Percentiles rank a stretch among this genome's conserved stretches.
Evolutionary conservation across 1,140 invertebrate genomes (phyloP).

Genomic region (Aphidius gifuensis): DNA sequence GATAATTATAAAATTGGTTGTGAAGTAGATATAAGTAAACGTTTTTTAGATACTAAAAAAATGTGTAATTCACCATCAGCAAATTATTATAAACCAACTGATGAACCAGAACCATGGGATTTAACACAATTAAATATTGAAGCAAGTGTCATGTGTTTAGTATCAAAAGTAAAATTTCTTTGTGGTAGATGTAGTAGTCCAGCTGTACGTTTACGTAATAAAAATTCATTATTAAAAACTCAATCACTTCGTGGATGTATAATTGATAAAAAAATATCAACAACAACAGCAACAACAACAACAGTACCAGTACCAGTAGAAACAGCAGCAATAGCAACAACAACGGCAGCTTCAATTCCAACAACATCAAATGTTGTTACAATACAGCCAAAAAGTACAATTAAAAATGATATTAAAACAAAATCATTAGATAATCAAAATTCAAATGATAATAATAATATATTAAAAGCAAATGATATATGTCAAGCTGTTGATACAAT

Average conservation of each 20-base stretch:
- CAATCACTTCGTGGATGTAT: constrained; percentile 46
- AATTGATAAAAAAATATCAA: constrained; percentile 31
- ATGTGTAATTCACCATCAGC: constrained; percentile 76
- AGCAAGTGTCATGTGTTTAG: constrained; percentile 82
- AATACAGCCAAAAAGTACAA: constrained; percentile 48
- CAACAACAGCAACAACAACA: too few relatives aligned
- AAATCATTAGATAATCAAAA: constrained; percentile 43
- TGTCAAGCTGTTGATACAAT: constrained; percentile 54
- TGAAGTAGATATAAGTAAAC: constrained; percentile 42
- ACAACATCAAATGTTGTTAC: constrained; percentile 42
- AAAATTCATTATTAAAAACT: constrained; percentile 46
- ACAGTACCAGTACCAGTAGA: too few relatives aligned
- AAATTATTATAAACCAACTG: constrained; percentile 78
- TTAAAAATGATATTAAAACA: constrained; percentile 47
- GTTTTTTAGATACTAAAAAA: constrained; percentile 69
- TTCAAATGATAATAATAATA: constrained; percentile 33
- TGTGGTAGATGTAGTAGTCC: constrained; percentile 71
- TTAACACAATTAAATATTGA: constrained; percentile 86
- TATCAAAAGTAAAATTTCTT: constrained; percentile 75
- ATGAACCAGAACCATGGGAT: constrained; percentile 85
- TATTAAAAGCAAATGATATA: constrained; percentile 51
- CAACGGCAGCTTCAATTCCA: too few relatives aligned
- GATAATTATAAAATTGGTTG: constrained; percentile 14
- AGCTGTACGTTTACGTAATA: constrained; percentile 61
- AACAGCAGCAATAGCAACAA: too few relatives aligned